Base-by-base conservation (phyloP, 2,797 vertebrate species). In the Manis crassicaudata region DNA sequence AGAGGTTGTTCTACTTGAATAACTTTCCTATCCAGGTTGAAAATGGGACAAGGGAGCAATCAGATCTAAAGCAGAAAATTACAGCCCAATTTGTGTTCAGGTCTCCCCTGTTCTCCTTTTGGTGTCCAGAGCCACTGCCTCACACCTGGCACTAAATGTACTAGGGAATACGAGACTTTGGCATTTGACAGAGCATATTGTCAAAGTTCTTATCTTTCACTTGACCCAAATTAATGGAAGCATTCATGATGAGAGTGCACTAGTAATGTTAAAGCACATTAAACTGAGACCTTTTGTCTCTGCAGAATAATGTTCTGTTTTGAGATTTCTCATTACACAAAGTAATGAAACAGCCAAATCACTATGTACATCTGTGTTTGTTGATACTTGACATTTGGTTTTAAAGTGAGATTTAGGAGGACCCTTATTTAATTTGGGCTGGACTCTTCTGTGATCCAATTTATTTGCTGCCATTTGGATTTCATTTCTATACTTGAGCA, bases 331-430 rank as follows among this genome's bases (percentile, higher is more conserved):
- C 89, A 67, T 96, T 95, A 94, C 29, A 54, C 81, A 70, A 90
- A 97, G 91, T 88, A 94, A 95, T 93, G 87, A 94, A 93, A 95
- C 54, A 90, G 72, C 56, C 76, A 90, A 93, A 97, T 95, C 54
- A 73, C 68, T 88, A 54, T 67, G 67, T 95, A 68, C 67, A 90
- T 95, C 77, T 93, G 76, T 92, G 35, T 97, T 90, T 97, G 76
- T 97, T 92, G 94, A 93, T 87, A 94, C 43, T 89, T 95, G 83
- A 92, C 84, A 94, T 95, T 97, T 96, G 85, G 46, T 88, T 96
- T 83, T 80, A 96, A 96, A 93, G 88, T 95, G 85, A 96, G 88
- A 95, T 89, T 94, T 92, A 94, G 70, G 29, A 88, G 20, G 35
- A 90, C 62, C 17, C 43, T 73, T 93, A 58, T 88, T 93, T 90